Base-by-base conservation (phyloP, 2,797 vertebrate genomes). In the Gymnodraco acuticeps region DNA sequence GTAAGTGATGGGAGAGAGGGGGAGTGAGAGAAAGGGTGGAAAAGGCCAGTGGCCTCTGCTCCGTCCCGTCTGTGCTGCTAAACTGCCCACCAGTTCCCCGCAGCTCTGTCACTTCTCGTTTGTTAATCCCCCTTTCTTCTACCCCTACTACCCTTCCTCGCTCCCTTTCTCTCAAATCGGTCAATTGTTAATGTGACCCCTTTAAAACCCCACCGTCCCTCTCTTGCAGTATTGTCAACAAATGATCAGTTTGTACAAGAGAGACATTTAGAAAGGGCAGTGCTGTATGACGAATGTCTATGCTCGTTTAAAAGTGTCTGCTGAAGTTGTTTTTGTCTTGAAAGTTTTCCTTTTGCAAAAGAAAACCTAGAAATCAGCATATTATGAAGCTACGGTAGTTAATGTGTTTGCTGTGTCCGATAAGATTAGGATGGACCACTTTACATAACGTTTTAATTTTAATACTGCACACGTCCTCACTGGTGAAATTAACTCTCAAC, bases 161-260 rank as follows among this genome's bases (percentile, higher is more conserved):
- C 77, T 85, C 86, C 84, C 87, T 87, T 89, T 92, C 88, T 80
- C 88, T 91, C 86, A 83, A 83, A 82, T 80, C 79, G 75, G 85
- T 90, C 89, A 84, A 87, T 90, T 93, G 92, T 93, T 90, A 88
- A 86, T 88, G 89, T 92, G 92, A 92, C 91, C 90, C 87, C 90
- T 93, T 92, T 92, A 90, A 90, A 90, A 88, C 90, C 83, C 89
- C 66, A 59, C 77, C 23, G 62, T 65, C 88, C 78, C 87, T 77
- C 86, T 78, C 76, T 81, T 45, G 66, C 85, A 62, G 81, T 73
- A 68, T 86, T 83, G 81, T 86, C 85, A 79, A 80, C 85, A 90
- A 78, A 80, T 85, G 73, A 88, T 82, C 73, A 70, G 69, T 66
- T 71, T 79, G 86, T 87, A 78, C 84, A 75, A 83, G 68, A 78